Evolutionary conservation across 2,113 vertebrate species (phyloP), one percentile per base, ranked within the genome.

Genomic region (Zootoca vivipara): DNA sequence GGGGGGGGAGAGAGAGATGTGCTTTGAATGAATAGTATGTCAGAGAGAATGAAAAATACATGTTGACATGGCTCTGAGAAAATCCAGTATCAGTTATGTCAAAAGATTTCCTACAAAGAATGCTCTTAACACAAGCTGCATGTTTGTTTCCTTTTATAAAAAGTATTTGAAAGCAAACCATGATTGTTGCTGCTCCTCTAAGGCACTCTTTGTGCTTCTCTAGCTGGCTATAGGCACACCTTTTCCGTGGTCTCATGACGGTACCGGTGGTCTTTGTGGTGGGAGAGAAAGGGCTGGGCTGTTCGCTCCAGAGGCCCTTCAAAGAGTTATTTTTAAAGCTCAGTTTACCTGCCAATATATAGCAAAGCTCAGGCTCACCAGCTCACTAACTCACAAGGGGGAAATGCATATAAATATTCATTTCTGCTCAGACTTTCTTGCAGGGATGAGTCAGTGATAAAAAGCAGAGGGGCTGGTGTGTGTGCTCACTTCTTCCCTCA

Each of bases 381-480:
- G 22, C 81, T 56, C 2, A 30, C 9, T 16, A n/a, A 0, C 0
- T 58, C 24, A 65, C 4, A 38, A 73, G 3, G 67, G 26, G 12
- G 8, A 9, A 38, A 3, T 0, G 0, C 1, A 22, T 35, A 16
- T 5, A 30, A 20, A 24, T 22, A 30, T 65, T 0, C 16, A 7
- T 3, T 22, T 0, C 2, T 2, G 65, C 46, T 33, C 46, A 70
- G 35, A 46, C 42, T 52, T 79, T 79, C 38, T 1, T 0, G 0
- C 0, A 0, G 3, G 0, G 0, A 38, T 69, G 15, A 24, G 77
- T 72, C 75, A 85, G 30, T 85, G 16, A 62, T 82, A 69, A 69
- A 33, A 81, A 13, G 0, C 33, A 67, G 79, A 5, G 24, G 28
- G 46, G 26, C 38, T 0, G 1, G 2, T 40, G 4, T 10, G 2